These are phyloP conservation scores for Zosterops borbonicus DNA, from an alignment of 2,113 vertebrate genomes.

Conservation along the genomic window DNA sequence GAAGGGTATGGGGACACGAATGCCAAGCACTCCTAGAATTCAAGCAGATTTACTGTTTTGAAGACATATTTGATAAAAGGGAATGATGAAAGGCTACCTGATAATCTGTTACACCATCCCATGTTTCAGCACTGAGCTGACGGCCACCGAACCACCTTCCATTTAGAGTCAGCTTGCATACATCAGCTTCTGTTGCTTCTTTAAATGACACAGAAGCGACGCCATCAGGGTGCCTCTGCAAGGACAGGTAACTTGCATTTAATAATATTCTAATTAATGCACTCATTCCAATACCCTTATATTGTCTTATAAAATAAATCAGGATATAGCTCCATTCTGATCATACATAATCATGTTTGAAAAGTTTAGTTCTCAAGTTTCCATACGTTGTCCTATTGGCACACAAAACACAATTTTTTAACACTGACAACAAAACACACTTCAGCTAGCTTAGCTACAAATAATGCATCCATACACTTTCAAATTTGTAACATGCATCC, in stretches of 20 bases:
- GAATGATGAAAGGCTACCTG: too few relatives aligned
- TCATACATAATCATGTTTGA: rapidly evolving
- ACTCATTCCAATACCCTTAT: background rate
- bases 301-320: background rate
- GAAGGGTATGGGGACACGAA: too few relatives aligned
- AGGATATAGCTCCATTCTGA: background rate
- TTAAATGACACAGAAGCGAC: constrained; percentile 94
- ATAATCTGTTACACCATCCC: too few relatives aligned
- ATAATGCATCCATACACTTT: background rate
- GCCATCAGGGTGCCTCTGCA: constrained; percentile 92
- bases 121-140: too few relatives aligned
- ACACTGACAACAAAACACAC: background rate
- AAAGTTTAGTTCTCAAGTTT: background rate
- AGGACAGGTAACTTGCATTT: background rate
- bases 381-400: background rate
- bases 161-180: too few relatives aligned
- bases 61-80: too few relatives aligned
- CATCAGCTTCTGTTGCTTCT: constrained; percentile 85
- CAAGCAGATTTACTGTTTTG: too few relatives aligned
- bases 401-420: background rate
- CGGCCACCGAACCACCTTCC: too few relatives aligned
- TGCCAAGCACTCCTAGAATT: too few relatives aligned
- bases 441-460: background rate
- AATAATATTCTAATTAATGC: background rate
- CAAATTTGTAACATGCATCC: background rate